phyloP scores from a whole-genome alignment of 2,113 vertebrate species.

The Brachionichthys hirsutus region DNA sequence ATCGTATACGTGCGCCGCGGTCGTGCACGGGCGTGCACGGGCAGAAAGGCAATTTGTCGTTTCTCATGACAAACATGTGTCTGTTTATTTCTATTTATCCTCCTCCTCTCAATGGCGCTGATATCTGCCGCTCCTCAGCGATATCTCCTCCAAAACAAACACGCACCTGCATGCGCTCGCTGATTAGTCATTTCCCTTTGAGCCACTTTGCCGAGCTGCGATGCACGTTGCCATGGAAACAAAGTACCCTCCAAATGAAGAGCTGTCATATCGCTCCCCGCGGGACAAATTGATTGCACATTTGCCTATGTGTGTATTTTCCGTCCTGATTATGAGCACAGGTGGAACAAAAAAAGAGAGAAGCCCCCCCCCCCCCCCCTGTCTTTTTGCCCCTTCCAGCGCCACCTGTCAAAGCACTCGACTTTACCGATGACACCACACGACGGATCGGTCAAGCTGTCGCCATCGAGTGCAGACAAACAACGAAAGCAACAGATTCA shows the following conservation, averaged over 20 bases:
- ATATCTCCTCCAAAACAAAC: conserved; percentile 26
- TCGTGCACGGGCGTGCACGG: no score
- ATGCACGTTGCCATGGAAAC: conserved; percentile 42
- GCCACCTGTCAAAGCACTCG: conserved; percentile 22
- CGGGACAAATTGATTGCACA: conserved; percentile 13
- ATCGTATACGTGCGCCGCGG: no score
- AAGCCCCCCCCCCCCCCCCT: background rate
- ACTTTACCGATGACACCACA: conserved; percentile 31
- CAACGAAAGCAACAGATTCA: conserved; percentile 54
- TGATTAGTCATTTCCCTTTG: conserved; percentile 15
- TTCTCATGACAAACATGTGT: no score
- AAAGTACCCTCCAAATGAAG: conserved; percentile 47
- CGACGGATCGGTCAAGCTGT: conserved; percentile 27
- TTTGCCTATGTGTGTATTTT: conserved; percentile 27
- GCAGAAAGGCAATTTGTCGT: no score
- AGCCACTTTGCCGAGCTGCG: conserved; percentile 18
- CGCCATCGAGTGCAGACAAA: conserved; percentile 41
- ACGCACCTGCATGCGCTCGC: background rate
- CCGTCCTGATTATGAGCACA: conserved; percentile 21
- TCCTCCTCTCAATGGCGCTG: background rate
- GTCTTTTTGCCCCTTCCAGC: conserved; percentile 8
- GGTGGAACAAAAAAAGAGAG: no score
- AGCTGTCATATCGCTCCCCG: conserved; percentile 31
- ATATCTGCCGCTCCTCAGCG: conserved; percentile 1
- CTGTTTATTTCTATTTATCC: background rate